Evolutionary conservation across 1,140 invertebrate species (phyloP).

Genomic region (Ruditapes philippinarum): DNA sequence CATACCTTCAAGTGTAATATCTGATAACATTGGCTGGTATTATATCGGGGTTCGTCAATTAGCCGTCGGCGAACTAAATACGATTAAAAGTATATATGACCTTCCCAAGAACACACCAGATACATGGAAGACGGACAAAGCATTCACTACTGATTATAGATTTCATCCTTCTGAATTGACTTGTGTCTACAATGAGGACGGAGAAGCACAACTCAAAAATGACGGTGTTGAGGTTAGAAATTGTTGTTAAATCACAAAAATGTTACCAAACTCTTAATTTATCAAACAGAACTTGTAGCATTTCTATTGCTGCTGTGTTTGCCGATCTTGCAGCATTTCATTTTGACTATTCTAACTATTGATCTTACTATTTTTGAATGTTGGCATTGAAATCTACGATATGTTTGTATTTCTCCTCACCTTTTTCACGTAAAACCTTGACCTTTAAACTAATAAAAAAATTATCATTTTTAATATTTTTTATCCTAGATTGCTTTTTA

Average conservation of each 20-base stretch:
- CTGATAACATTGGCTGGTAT: constrained; percentile 69
- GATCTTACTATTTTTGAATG: too few relatives aligned
- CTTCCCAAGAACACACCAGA: constrained; percentile 72
- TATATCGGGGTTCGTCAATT: constrained; percentile 78
- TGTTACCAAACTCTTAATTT: too few relatives aligned
- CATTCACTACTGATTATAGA: not conserved
- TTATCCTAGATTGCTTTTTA: too few relatives aligned
- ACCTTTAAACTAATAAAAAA: too few relatives aligned
- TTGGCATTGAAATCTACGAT: too few relatives aligned
- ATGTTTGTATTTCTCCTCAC: too few relatives aligned
- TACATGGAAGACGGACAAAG: constrained; percentile 59
- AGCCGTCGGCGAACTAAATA: constrained; percentile 62
- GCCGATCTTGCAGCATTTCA: not conserved
- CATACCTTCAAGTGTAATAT: constrained; percentile 66
- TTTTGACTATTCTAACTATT: too few relatives aligned
- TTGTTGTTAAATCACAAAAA: too few relatives aligned
- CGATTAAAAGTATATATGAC: constrained; percentile 50
- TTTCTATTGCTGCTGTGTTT: not conserved
- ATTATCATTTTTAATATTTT: too few relatives aligned
- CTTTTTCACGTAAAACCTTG: too few relatives aligned
- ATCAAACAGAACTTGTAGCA: too few relatives aligned
- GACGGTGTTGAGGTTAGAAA: constrained; percentile 77
- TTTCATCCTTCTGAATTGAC: not conserved
- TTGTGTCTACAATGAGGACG: constrained; percentile 18
- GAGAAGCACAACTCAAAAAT: not conserved